Conservation (phyloP, 35 echinoderm and acorn worm genomes). For the Nesometra sesokonis region DNA sequence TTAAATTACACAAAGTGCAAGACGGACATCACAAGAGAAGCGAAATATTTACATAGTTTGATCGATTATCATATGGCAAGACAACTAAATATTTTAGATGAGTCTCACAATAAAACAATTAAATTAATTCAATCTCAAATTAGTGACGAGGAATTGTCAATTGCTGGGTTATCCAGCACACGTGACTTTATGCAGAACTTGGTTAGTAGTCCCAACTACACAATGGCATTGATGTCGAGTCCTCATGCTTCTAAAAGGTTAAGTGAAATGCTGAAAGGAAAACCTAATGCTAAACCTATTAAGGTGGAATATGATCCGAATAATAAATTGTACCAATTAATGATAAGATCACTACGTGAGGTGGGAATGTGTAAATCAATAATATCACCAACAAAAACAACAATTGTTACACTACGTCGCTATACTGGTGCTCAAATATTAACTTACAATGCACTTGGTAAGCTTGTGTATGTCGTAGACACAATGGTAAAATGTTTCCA, state of each 20-base stretch:
- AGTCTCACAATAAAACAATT: background rate
- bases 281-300: background rate
- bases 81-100: background rate
- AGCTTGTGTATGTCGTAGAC: too few species aligned
- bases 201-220: background rate
- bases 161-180: background rate
- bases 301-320: background rate
- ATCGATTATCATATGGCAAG: background rate
- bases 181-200: background rate
- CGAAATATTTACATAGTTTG: background rate
- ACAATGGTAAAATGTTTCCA: background rate
- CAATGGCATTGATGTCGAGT: background rate
- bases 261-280: background rate
- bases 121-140: background rate
- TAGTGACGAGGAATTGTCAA: background rate
- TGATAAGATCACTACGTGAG: too few species aligned
- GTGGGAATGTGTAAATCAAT: too few species aligned
- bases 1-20: background rate
- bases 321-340: background rate
- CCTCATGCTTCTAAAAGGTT: background rate
- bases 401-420: too few species aligned
- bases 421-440: too few species aligned
- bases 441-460: too few species aligned
- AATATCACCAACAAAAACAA: too few species aligned
- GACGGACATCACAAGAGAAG: background rate